Conservation (phyloP, 2,888 invertebrate species). For the Aromia moschata region DNA sequence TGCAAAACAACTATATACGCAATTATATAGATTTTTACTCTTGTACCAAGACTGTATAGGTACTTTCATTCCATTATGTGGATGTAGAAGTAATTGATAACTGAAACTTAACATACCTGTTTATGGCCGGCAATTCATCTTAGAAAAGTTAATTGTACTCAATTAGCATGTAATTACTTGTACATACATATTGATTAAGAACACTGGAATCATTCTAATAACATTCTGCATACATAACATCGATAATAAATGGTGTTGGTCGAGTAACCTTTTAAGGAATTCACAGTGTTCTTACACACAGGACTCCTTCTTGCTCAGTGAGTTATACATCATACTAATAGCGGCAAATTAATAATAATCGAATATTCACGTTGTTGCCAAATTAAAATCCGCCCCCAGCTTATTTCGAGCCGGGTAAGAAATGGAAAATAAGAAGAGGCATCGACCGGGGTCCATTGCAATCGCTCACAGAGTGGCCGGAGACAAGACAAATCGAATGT, state of each 20-base stretch:
- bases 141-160: not conserved
- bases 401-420: constrained; percentile 35
- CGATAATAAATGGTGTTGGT: constrained; percentile 11
- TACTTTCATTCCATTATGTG: too few species aligned
- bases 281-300: constrained; percentile 15
- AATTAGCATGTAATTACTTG: constrained; percentile 9
- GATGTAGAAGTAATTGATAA: not conserved
- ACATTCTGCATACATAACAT: not conserved
- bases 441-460: constrained; percentile 47
- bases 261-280: constrained; percentile 15
- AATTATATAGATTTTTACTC: too few species aligned
- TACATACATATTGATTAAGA: constrained; percentile 5
- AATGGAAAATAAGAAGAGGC: constrained; percentile 43
- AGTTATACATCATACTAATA: constrained; percentile 53
- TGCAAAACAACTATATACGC: too few species aligned
- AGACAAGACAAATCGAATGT: constrained; percentile 67
- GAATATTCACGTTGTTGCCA: constrained; percentile 59
- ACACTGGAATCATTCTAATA: constrained; percentile 4
- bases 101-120: not conserved
- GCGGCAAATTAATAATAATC: constrained; percentile 57
- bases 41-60: too few species aligned
- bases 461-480: constrained; percentile 61
- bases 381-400: constrained; percentile 59
- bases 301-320: constrained; percentile 6
- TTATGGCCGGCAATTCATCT: not conserved